A percentile compares a stretch with the other conserved stretches of the same genome.
Evolutionary conservation across 2,797 vertebrate genomes (phyloP).

Genomic region (Myioborus melanocephalus): DNA sequence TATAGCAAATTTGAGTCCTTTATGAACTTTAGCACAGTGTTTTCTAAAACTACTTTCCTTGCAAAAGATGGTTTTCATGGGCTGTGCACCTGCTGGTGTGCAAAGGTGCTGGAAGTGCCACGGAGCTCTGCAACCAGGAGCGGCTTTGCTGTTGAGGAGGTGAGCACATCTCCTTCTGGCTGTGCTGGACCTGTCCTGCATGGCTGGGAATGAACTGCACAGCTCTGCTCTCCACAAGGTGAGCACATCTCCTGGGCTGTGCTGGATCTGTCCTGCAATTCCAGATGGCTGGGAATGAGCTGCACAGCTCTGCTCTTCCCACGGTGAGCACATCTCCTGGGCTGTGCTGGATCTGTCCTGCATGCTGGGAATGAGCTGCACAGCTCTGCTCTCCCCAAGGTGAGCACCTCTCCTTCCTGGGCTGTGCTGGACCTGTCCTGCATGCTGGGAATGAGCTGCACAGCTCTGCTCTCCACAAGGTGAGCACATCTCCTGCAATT

Average conservation of each 20-base stretch:
- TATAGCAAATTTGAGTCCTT: not conserved
- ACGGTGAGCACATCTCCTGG: accelerated
- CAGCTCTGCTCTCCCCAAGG: not conserved
- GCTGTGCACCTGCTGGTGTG: not conserved
- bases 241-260: accelerated
- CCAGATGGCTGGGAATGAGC: no score
- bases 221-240: accelerated
- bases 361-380: no score
- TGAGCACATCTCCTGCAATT: accelerated
- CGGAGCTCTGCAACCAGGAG: not conserved
- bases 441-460: no score
- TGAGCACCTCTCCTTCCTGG: accelerated
- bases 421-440: not conserved
- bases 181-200: not conserved
- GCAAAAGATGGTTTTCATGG: not conserved
- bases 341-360: not conserved
- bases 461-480: not conserved
- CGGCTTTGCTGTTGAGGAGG: not conserved
- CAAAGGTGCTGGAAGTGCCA: not conserved
- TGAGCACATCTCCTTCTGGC: accelerated
- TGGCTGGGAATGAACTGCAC: not conserved
- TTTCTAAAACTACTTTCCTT: not conserved
- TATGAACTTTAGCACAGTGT: not conserved
- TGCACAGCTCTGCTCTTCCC: not conserved
- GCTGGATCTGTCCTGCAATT: not conserved